These are phyloP conservation scores for Azorinus chamasolen DNA, from an alignment of 2,888 invertebrate genomes.

Conservation along the genomic window DNA sequence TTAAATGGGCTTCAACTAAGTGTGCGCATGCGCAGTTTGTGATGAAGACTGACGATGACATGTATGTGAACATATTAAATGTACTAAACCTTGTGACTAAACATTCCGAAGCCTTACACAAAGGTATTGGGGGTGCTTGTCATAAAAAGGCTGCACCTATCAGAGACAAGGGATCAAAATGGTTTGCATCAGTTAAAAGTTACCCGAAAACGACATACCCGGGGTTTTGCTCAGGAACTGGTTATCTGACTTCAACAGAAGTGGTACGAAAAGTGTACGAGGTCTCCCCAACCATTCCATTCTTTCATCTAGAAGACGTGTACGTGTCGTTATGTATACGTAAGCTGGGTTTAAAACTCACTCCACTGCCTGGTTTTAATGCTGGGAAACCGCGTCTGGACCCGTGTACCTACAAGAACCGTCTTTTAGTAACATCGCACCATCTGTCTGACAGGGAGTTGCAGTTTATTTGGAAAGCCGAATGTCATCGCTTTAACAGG, in stretches of 20 bases:
- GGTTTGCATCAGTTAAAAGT: slow-evolving; percentile 71
- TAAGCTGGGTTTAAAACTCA: slow-evolving; percentile 62
- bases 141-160: slow-evolving; percentile 56
- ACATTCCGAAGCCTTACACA: slow-evolving; percentile 34
- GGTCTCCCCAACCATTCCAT: slow-evolving; percentile 73
- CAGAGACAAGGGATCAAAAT: slow-evolving; percentile 71
- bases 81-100: slow-evolving; percentile 44
- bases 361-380: slow-evolving; percentile 66
- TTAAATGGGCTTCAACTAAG: slow-evolving; percentile 61
- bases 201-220: slow-evolving; percentile 74
- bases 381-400: slow-evolving; percentile 34
- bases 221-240: slow-evolving; percentile 78
- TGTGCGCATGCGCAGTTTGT: slow-evolving; percentile 60
- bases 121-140: slow-evolving; percentile 67
- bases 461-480: slow-evolving; percentile 20
- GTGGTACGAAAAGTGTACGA: slow-evolving; percentile 67
- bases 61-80: slow-evolving; percentile 70
- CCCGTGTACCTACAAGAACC: slow-evolving; percentile 62
- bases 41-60: slow-evolving; percentile 75
- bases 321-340: slow-evolving; percentile 73
- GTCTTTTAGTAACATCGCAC: slow-evolving; percentile 64
- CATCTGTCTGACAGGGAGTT: slow-evolving; percentile 41
- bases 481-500: slow-evolving; percentile 16
- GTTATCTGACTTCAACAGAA: slow-evolving; percentile 72
- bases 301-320: slow-evolving; percentile 80